These are phyloP conservation scores for Tinea pellionella DNA, from an alignment of 2,888 invertebrate genomes.

Conservation along the genomic window DNA sequence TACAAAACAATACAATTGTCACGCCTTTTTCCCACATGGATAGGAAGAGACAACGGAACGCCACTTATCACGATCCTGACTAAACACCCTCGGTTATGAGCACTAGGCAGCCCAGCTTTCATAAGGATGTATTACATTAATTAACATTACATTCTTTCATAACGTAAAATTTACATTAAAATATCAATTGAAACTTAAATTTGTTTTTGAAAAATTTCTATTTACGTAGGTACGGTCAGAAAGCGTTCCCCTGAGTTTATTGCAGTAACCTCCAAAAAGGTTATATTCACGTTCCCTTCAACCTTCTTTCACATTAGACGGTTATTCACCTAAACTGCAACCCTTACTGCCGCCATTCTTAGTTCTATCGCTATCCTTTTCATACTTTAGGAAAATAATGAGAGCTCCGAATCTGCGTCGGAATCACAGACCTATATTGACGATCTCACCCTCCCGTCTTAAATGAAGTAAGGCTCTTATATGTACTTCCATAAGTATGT, in stretches of 20 bases:
- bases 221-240: neutral
- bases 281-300: conserved; percentile 1
- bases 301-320: conserved; percentile 8
- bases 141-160: no score
- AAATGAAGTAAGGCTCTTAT: conserved; percentile 3
- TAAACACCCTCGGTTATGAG: no score
- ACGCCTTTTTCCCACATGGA: no score
- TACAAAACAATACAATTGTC: neutral
- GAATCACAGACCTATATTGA: conserved; percentile 41
- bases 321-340: conserved; percentile 13
- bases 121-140: neutral
- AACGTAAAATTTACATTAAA: neutral
- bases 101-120: no score
- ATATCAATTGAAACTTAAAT: neutral
- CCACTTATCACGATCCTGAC: no score
- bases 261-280: conserved; percentile 7
- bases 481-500: neutral
- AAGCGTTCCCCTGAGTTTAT: neutral
- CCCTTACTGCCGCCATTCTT: conserved; percentile 11
- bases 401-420: conserved; percentile 62
- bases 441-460: conserved; percentile 6
- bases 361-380: conserved; percentile 4
- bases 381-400: conserved; percentile 53
- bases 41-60: no score
- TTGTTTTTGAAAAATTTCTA: neutral